phyloP scores from a whole-genome alignment of 2,797 vertebrate species.

The Alectoris magna region DNA sequence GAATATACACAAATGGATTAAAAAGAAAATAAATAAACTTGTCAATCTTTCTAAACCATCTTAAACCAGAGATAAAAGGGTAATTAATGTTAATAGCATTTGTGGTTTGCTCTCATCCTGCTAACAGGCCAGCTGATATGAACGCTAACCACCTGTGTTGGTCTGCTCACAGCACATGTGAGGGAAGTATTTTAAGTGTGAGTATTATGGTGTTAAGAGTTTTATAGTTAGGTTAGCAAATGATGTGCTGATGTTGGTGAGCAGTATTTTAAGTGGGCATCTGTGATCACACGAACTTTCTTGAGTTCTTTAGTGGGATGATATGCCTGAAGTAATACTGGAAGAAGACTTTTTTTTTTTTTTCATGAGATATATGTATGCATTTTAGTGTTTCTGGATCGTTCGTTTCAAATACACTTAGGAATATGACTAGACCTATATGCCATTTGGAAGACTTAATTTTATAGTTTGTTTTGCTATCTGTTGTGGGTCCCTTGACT shows the following conservation, averaged over 20 bases:
- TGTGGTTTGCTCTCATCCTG: conserved; percentile 44
- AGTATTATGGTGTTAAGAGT: not conserved
- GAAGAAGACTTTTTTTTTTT: not conserved
- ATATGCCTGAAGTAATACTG: not conserved
- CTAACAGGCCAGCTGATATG: not conserved
- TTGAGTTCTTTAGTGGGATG: not conserved
- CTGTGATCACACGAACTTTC: not conserved
- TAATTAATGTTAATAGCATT: not conserved
- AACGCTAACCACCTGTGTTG: not conserved
- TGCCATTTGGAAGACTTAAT: conserved; percentile 50
- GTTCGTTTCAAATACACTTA: conserved; percentile 20
- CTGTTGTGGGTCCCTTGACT: conserved; percentile 51
- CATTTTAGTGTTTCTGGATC: not conserved
- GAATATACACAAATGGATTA: not conserved
- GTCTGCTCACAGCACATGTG: not conserved
- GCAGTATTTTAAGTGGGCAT: not conserved
- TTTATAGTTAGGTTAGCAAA: not conserved
- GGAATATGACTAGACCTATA: conserved; percentile 5
- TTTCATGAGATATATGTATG: not conserved
- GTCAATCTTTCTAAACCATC: not conserved
- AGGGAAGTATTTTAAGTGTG: not conserved
- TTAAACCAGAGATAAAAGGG: not conserved
- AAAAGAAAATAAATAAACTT: not conserved
- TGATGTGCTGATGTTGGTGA: rapidly evolving
- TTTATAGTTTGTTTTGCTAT: conserved; percentile 39